Percentiles rank a stretch among this genome's conserved stretches.
Evolutionary conservation across 2,113 vertebrate genomes (phyloP).

Genomic region (Microcebus ravelobensis): DNA sequence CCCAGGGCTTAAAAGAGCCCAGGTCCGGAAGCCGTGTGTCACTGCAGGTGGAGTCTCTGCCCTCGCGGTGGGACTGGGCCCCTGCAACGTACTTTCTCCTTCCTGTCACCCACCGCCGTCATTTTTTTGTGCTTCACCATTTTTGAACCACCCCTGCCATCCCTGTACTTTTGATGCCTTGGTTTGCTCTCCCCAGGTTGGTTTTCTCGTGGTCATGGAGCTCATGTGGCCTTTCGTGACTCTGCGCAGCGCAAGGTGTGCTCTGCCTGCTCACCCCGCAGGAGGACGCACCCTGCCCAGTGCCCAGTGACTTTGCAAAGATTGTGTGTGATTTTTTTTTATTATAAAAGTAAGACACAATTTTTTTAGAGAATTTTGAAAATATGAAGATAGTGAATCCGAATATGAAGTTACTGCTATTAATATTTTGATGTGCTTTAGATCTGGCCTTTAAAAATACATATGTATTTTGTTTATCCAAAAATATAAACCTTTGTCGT

Average conservation of each 20-base stretch:
- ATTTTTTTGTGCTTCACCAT: neutral
- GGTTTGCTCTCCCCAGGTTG: neutral
- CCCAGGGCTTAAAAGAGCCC: neutral
- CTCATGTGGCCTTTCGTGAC: neutral
- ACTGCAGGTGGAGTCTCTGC: neutral
- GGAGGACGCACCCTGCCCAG: neutral
- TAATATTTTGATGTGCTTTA: neutral
- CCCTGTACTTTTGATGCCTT: neutral
- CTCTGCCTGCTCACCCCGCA: neutral
- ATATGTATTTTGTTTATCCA: neutral
- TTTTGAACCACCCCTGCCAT: neutral
- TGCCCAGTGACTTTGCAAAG: neutral
- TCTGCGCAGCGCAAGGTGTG: neutral
- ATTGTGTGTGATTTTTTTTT: neutral
- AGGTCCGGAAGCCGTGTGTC: too few relatives aligned
- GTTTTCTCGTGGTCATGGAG: neutral
- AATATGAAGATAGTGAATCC: neutral
- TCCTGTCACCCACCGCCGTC: fast-evolving
- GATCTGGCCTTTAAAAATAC: neutral
- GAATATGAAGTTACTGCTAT: neutral
- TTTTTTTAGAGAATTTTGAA: neutral
- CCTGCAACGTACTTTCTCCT: neutral
- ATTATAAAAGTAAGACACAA: neutral
- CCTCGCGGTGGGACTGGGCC: neutral
- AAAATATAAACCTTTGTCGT: neutral